These are phyloP conservation scores for Sapajus apella DNA, from an alignment of 2,113 vertebrate genomes.

Conservation along the genomic window DNA sequence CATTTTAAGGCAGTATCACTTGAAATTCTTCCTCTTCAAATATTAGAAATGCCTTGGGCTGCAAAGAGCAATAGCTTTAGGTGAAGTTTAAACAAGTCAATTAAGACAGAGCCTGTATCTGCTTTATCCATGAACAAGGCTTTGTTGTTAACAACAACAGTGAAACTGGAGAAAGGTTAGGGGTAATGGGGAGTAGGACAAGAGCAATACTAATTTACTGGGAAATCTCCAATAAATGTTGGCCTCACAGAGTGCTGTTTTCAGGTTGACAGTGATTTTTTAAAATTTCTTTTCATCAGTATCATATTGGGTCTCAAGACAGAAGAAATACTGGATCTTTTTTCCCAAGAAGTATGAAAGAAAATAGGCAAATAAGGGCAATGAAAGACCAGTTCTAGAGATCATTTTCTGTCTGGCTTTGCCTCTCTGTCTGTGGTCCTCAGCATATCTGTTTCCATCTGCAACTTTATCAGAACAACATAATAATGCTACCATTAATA, in stretches of 20 bases:
- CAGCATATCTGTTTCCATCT: neutral
- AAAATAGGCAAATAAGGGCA: neutral
- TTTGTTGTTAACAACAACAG: neutral
- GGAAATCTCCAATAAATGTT: neutral
- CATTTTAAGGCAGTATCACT: conserved; percentile 25
- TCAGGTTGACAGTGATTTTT: neutral
- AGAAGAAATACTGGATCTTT: neutral
- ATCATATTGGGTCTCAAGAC: neutral
- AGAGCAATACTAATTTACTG: neutral
- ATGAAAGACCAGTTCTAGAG: neutral
- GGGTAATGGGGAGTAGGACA: neutral
- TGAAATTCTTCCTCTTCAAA: neutral
- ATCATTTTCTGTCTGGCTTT: neutral
- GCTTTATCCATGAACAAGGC: neutral
- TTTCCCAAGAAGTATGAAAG: neutral
- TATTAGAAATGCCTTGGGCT: conserved; percentile 10
- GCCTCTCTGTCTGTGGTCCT: neutral
- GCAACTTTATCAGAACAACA: neutral
- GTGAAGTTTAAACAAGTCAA: neutral
- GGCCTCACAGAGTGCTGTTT: neutral
- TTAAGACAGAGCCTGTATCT: neutral
- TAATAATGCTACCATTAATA: neutral
- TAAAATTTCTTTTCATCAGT: neutral
- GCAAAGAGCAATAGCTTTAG: neutral
- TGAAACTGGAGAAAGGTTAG: neutral